Conservation (phyloP, 64 coral and sea anemone species). For the Pocillopora verrucosa region DNA sequence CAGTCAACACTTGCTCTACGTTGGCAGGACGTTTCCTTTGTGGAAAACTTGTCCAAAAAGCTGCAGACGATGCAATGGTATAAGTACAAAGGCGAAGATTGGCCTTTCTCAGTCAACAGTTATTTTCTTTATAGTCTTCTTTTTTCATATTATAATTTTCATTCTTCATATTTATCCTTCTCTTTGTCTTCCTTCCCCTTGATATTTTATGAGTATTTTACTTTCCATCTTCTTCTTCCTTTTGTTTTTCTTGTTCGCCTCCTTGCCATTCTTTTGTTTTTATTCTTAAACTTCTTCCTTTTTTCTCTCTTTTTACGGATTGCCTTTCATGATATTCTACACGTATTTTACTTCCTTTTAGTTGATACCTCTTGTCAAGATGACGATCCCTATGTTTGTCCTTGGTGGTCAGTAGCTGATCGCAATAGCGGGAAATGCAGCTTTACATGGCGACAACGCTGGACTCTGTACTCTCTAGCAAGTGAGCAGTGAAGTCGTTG, state of each 20-base stretch:
- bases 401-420: neutral
- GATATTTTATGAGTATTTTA: no score
- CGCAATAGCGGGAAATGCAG: neutral
- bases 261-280: no score
- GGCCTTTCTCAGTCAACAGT: no score
- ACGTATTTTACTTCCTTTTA: neutral
- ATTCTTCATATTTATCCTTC: neutral
- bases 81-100: neutral
- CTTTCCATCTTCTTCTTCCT: no score
- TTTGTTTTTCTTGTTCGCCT: no score
- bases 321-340: neutral
- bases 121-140: no score
- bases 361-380: constrained; percentile 1
- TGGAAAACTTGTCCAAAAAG: neutral
- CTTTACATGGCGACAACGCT: neutral
- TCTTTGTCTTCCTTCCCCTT: no score
- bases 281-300: no score
- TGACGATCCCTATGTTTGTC: neutral
- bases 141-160: neutral
- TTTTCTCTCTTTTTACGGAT: no score
- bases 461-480: no score
- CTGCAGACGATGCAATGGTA: neutral
- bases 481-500: no score
- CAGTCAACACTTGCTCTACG: neutral
- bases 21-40: neutral